Evolutionary conservation across 2,888 invertebrate genomes (phyloP).

Genomic region (Pristionchus fissidentatus): DNA sequence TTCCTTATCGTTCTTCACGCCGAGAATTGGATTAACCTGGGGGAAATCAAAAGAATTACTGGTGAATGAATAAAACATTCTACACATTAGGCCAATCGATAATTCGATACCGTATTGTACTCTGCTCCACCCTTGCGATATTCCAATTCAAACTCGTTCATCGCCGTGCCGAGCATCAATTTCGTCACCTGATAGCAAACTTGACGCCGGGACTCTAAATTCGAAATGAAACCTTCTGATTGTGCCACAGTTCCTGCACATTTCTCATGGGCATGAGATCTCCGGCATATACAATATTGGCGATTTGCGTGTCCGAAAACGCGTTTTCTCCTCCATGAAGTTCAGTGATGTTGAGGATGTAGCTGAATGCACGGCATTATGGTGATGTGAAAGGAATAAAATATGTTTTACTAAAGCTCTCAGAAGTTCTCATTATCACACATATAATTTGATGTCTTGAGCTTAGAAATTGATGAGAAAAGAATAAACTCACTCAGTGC

Average conservation of each 20-base stretch:
- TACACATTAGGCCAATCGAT: too few species aligned
- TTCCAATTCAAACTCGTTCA: neutral
- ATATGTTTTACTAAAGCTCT: neutral
- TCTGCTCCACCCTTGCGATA: too few species aligned
- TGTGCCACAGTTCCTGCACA: slow-evolving; percentile 12
- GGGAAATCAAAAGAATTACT: too few species aligned
- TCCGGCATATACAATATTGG: neutral
- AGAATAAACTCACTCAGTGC: neutral
- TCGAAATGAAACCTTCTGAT: neutral
- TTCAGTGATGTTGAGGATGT: neutral
- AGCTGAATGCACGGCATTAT: neutral
- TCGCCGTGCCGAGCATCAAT: neutral
- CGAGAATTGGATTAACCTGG: neutral
- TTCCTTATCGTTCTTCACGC: slow-evolving; percentile 14
- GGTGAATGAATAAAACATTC: too few species aligned
- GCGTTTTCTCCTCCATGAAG: neutral
- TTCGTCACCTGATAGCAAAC: neutral
- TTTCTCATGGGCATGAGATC: slow-evolving; percentile 23
- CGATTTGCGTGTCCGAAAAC: neutral
- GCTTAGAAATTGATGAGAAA: neutral
- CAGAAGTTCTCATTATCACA: neutral
- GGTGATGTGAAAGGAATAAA: neutral
- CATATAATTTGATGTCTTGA: neutral
- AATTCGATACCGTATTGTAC: too few species aligned
- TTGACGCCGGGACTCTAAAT: too few species aligned